Evolutionary conservation across 2,113 vertebrate species (phyloP), one percentile per base, ranked within the genome.

Genomic region (Archocentrus centrarchus): DNA sequence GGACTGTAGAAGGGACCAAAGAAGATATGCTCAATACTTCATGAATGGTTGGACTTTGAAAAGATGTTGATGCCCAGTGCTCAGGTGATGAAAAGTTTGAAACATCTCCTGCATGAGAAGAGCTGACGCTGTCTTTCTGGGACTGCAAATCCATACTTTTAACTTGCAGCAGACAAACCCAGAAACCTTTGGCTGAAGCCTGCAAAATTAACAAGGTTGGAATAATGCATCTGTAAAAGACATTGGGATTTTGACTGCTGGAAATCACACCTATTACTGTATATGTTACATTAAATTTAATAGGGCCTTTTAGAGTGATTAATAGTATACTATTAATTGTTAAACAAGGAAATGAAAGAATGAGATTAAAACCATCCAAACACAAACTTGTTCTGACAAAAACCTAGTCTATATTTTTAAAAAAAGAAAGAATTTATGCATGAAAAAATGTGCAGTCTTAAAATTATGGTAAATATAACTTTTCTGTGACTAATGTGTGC

Each of bases 21-120:
- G 92, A 93, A 0, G 91, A 93, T 18, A 94, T n/a, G n/a, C 87
- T 92, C 62, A 79, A 20, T 30, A 93, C 77, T 79, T 90, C 82
- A 15, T 82, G 32, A 62, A 57, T 77, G n/a, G 14, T 30, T 20
- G 85, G 78, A 85, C 7, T 27, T 70, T 80, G 85, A 77, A 70
- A 85, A 75, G 80, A 86, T 50, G 87, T 73, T 1, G 85, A 86
- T 17, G 84, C 30, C 75, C 84, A 75, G 57, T 47, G 66, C 7
- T 90, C 75, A 5, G 47, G 63, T 7, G 68, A 68, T 1, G 18
- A 53, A 64, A 32, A 37, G 61, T 85, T 24, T 5, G 89, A 79
- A 1, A 17, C 32, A 1, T 81, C 35, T 3, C 6, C 53, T 44
- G 70, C 50, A 47, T 75, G 39, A 63, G 57, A 59, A 13, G n/a